Base-by-base conservation (phyloP, 2,888 invertebrate genomes). In the Acleris laterana region DNA sequence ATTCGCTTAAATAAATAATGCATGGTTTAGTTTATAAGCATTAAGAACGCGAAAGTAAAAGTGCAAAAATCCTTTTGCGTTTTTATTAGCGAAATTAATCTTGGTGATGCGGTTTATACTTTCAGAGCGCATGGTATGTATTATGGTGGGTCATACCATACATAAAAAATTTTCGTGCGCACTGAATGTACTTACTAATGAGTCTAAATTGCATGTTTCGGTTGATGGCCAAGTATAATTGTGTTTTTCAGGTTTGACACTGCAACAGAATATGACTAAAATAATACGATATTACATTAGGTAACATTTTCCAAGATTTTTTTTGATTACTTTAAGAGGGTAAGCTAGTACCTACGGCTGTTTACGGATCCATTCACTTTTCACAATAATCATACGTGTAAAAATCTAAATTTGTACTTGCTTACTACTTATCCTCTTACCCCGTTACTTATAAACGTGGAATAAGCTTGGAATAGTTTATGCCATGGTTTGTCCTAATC, bases 1-100 rank as follows among this genome's bases (percentile, higher is more conserved):
- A 64, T n/a, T 64, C n/a, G 60, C 53, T 56, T 59, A 53, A 57
- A 58, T 44, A 62, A 20, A 60, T 63, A 68, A 71, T 82, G 88
- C 88, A 88, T 87, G 88, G 74, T 77, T 76, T 81, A 78, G 25
- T 4, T 32, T 38, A 38, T 46, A 46, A 46, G 77, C 71, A n/a
- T 2, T 42, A 42, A 57, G 5, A 58, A 25, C 38, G 20, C 49
- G 5, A 50, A 50, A 16, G 50, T 55, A 55, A 44, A 56, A 61
- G 38, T 57, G 48, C 52, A 59, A 56, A 58, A 44, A 20, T 42
- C 16, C 17, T 48, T 28, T 63, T 68, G 68, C 50, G 50, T 61
- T 56, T 50, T 50, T 56, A 44, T 49, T 48, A 25, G 19, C 38
- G 22, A 19, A 42, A 48, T 48, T 7, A 22, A 56, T 13, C 17